These are phyloP conservation scores for Dryadula phaetusa DNA, from an alignment of 2,888 invertebrate species.

Conservation along the genomic window DNA sequence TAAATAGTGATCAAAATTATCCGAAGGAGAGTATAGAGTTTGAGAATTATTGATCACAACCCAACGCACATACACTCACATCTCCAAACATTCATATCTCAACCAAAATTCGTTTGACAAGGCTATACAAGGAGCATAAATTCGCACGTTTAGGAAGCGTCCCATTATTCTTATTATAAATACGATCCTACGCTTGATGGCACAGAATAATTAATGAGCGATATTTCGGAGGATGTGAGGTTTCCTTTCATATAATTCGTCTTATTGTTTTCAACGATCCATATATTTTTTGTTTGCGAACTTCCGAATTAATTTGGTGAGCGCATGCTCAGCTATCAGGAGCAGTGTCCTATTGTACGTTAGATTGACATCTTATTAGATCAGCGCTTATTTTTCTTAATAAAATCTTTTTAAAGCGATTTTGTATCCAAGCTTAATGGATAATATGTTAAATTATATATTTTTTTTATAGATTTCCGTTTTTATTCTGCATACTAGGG, in stretches of 20 bases:
- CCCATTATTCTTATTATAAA: constrained; percentile 49
- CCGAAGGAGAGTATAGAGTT: background rate
- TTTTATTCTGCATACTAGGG: no score
- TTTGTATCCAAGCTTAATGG: no score
- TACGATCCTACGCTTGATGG: constrained; percentile 62
- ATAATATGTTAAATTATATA: no score
- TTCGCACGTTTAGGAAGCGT: constrained; percentile 35
- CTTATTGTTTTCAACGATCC: constrained; percentile 64
- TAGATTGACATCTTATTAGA: constrained; percentile 29
- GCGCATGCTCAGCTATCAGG: constrained; percentile 65
- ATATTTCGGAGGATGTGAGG: constrained; percentile 61
- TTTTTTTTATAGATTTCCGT: no score
- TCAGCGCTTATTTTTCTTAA: constrained; percentile 11
- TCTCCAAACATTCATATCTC: background rate
- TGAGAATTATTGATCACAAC: background rate
- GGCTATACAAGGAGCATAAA: constrained; percentile 24
- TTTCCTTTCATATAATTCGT: constrained; percentile 65
- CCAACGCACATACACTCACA: background rate
- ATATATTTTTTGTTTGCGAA: constrained; percentile 68
- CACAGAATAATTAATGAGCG: constrained; percentile 72
- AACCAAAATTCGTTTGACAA: background rate
- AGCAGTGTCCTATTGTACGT: constrained; percentile 57
- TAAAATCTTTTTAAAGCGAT: background rate
- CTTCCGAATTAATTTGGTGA: constrained; percentile 74
- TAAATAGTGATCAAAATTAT: background rate